Base-by-base conservation (phyloP, 2,888 invertebrate species). In the Cecidostiba fungosa region DNA sequence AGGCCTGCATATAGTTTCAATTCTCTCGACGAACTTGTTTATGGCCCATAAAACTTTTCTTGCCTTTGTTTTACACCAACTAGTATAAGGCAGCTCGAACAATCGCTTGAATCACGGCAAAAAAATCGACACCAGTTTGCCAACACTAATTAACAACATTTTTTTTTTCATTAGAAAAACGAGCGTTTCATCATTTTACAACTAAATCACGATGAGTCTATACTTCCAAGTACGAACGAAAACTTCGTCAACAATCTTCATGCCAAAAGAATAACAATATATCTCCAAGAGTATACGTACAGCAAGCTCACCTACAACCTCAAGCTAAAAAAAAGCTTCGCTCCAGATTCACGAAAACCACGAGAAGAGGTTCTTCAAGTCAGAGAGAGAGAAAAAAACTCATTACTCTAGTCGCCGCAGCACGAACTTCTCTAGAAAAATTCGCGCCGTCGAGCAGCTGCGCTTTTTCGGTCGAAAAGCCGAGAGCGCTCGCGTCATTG, bases 11-110 rank as follows among this genome's bases (percentile, higher is more conserved):
- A 66, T 3, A 26, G 12, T 26, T 66, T 66, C 23, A 26, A 66
- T 23, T 43, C 43, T 39, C 39, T 73, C 43, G 10, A 26, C 47
- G 6, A 47, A 47, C 47, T 73, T 73, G 47, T 73, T 43, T 66
- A 66, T 66, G 66, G 26, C 66, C 12, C 66, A 66, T 66, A 66
- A 66, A 66, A 66, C 14, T 66, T 66, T 29, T n/a, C 23, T 66
- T n/a, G 66, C 66, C 23, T 26, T 26, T 26, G 66, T 66, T 66
- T 66, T 26, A 5, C 16, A 5, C 6, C 54, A 29, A 23, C 59
- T 5, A 16, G 1, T 3, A 32, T 32, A 59, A n/a, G 6, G 23
- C 8, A 5, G 59, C 10, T 59, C 23, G 14, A 66, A 29, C 62
- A 66, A 3, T 14, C 66, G 29, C 29, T 26, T 3, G 29, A 66